Evolutionary conservation across 2,797 vertebrate species (phyloP), one percentile per base, ranked within the genome.

Genomic region (Phrynocephalus vlangalii): DNA sequence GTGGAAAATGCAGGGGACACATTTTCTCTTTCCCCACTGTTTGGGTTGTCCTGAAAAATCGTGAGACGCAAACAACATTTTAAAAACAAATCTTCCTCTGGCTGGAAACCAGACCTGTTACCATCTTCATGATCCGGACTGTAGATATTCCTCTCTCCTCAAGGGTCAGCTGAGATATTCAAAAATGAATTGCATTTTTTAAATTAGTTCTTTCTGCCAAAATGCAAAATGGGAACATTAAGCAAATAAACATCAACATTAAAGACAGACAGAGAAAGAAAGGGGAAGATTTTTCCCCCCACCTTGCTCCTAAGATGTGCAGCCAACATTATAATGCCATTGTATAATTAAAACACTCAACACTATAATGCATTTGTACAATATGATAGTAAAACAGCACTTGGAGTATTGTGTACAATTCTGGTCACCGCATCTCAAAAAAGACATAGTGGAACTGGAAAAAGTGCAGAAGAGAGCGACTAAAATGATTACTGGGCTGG

Each of bases 171-270:
- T 66, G 71, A 81, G 82, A 79, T 67, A 81, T 24, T 38, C 90
- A 38, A 52, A 82, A 92, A 90, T 15, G 0, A 93, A 91, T 88
- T 86, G 66, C 30, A 83, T 66, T 18, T 84, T 82, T 88, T 84
- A 71, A 87, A 92, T 94, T 91, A 93, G 52, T 56, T 56, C 9
- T 75, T 91, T 94, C 89, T 92, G 88, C 85, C 85, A 88, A 91
- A 71, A 87, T 91, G 82, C 84, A 85, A 93, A 89, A 88, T 73
- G 83, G 6, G 18, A 7, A 60, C 18, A 20, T 75, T 24, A 86
- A 93, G 91, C 22, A 8, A 90, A 88, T 82, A 33, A 87, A 88
- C 87, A 91, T 63, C 77, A 80, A 67, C 10, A 63, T 86, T 79
- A 16, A 70, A 63, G 84, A 79, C n/a, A 30, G 77, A 60, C 28